phyloP scores from a whole-genome alignment of 2,113 vertebrate species.

The Macheiramphus alcinus region DNA sequence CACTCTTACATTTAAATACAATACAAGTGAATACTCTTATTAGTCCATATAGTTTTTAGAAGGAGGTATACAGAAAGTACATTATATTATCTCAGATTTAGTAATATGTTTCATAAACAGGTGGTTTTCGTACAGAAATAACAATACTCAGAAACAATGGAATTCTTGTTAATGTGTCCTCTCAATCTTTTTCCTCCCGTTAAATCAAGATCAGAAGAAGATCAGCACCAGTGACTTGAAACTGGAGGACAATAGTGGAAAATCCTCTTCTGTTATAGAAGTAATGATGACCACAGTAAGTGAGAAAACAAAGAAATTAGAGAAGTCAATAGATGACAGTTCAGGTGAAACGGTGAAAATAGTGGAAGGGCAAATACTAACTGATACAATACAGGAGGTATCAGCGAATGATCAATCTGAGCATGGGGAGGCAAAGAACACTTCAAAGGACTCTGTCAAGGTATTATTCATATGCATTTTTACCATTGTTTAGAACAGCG shows the following conservation, averaged over 20 bases:
- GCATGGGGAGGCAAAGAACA: background rate
- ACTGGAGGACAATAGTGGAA: background rate
- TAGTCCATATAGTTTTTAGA: background rate
- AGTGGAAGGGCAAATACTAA: background rate
- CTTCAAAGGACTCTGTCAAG: background rate
- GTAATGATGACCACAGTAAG: background rate
- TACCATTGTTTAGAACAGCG: background rate
- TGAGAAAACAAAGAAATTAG: conserved; percentile 22
- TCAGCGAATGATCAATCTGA: background rate
- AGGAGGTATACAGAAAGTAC: background rate
- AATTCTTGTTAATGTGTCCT: background rate
- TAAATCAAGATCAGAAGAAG: conserved; percentile 36
- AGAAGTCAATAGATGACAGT: background rate
- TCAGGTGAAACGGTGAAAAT: background rate
- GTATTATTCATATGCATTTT: background rate
- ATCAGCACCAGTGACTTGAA: background rate
- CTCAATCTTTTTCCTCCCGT: background rate
- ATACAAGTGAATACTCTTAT: background rate
- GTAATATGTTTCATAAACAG: background rate
- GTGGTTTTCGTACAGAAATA: background rate
- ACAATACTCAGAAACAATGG: background rate
- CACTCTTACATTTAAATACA: background rate
- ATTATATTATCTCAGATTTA: background rate
- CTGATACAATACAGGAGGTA: background rate
- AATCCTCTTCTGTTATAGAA: conserved; percentile 31